Evolutionary conservation across 2,113 vertebrate species (phyloP), one percentile per base, ranked within the genome.

Genomic region (Esox niger): DNA sequence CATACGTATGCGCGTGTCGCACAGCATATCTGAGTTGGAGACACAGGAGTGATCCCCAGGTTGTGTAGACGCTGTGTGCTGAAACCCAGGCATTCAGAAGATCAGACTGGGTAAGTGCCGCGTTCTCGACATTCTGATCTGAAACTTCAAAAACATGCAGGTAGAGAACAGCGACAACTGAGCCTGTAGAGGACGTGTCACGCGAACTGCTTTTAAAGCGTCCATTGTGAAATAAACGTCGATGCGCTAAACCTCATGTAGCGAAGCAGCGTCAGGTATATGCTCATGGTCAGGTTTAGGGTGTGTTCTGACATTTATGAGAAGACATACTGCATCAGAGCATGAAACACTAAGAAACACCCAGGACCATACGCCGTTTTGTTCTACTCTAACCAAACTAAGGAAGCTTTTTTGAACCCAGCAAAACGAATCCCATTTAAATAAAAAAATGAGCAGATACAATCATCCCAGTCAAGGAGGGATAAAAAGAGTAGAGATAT

Each of bases 41-140:
- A 43, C 6, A n/a, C 30, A 69, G 71, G 73, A 70, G 72, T 78
- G 82, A 82, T 79, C 78, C 71, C 62, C 30, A 74, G 70, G 62
- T 66, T 61, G 59, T 61, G 59, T 26, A 10, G 59, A 15, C 17
- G 13, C 38, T 43, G 15, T 43, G 11, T 43, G 38, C 17, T 61
- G 31, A 25, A 35, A 61, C 20, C 31, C 59, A 33, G 31, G 7
- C 59, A 61, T 32, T 21, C 59, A 61, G 13, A 20, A 31, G 17
- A 33, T 61, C 59, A 61, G 59, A 21, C 21, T 2, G 59, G 2
- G 31, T 17, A 54, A 3, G n/a, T 13, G 7, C 59, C 13, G 3
- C 31, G 2, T 2, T 11, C 32, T 61, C 15, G 8, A 27, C 13
- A 15, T 27, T 26, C 57, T 31, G 57, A 59, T 29, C 31, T 26